Percentiles rank a stretch among this genome's conserved stretches.
Conservation (phyloP, 2,888 invertebrate species). For the Crematogaster levior region DNA sequence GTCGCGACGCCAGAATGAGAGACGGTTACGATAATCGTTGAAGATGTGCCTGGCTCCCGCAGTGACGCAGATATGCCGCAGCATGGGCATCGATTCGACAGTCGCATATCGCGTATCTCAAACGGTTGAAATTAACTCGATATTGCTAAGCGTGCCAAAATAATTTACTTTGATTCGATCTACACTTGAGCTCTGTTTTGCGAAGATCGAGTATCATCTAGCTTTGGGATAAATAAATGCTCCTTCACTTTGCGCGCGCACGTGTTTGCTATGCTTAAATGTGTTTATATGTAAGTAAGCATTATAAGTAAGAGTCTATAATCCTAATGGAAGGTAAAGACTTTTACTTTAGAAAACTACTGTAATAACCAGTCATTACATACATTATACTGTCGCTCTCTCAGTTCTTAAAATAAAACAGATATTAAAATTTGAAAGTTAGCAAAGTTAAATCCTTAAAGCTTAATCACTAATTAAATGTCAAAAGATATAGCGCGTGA, state of each 20-base stretch:
- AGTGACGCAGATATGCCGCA: constrained; percentile 49
- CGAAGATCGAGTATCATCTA: not conserved
- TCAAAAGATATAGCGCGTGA: not conserved
- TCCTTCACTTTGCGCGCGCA: not conserved
- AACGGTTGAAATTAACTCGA: not conserved
- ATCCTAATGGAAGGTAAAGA: not conserved
- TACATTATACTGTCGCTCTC: not conserved
- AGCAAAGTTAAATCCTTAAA: not conserved
- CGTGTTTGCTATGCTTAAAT: not conserved
- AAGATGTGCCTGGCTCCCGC: constrained; percentile 40
- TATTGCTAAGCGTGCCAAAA: constrained; percentile 13
- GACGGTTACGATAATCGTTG: constrained; percentile 7
- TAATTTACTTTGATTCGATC: constrained; percentile 11
- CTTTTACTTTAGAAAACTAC: not conserved
- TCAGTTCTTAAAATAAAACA: not conserved
- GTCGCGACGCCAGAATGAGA: constrained; percentile 12
- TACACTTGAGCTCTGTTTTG: not conserved
- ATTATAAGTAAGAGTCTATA: not conserved
- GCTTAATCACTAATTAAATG: constrained; percentile 10
- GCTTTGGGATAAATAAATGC: not conserved
- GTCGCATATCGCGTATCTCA: constrained; percentile 16
- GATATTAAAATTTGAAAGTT: not conserved
- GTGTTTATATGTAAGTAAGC: too few relatives aligned
- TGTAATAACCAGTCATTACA: not conserved
- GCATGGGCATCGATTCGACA: constrained; percentile 47